Conservation (phyloP, 37 sponge, comb jelly and placozoan species). For the Oscarella lobularis region DNA sequence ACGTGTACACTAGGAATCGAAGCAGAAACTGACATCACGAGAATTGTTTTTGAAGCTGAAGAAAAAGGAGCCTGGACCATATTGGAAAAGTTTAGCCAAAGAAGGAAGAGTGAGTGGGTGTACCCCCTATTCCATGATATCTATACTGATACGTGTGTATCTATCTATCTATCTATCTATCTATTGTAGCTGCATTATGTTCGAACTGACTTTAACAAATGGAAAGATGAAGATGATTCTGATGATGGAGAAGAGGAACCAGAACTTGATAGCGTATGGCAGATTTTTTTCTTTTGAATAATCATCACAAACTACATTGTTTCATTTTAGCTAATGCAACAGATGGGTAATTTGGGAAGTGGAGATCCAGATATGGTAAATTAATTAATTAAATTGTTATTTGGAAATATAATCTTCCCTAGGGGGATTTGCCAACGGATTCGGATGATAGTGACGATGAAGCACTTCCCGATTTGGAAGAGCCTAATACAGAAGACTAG, state of each 20-base stretch:
- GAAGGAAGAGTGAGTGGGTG: not conserved
- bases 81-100: constrained; percentile 44
- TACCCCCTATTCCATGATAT: no score
- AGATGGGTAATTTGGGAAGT: not conserved
- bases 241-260: constrained; percentile 37
- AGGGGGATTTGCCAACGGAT: no score
- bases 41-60: constrained; percentile 37
- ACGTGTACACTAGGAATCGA: constrained; percentile 33
- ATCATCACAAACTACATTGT: not conserved
- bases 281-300: not conserved
- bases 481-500: no score
- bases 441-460: not conserved
- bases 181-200: constrained; percentile 41
- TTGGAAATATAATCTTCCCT: no score
- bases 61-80: constrained; percentile 65
- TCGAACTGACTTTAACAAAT: constrained; percentile 56
- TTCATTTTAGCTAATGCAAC: not conserved
- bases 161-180: no score
- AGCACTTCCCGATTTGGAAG: no score
- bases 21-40: constrained; percentile 38
- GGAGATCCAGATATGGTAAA: not conserved
- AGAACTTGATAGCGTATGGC: constrained; percentile 1
- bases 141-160: no score
- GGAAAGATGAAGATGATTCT: constrained; percentile 87
- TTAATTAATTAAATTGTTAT: no score